phyloP scores from a whole-genome alignment of 1,140 invertebrate genomes.

The Parapsyche elsis region DNA sequence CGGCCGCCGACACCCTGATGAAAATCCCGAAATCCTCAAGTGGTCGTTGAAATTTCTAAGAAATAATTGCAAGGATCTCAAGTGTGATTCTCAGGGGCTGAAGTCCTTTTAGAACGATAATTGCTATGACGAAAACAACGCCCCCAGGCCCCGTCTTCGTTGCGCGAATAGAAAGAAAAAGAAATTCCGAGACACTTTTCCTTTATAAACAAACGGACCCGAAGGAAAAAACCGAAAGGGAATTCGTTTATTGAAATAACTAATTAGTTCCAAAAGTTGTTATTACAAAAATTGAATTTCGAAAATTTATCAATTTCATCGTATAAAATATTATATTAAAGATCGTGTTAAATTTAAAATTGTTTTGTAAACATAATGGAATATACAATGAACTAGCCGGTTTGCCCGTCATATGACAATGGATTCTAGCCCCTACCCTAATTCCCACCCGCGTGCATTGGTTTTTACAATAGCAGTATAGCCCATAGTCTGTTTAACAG shows the following conservation, averaged over 20 bases:
- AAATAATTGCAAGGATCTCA: slow-evolving; percentile 39
- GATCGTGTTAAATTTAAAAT: too few relatives aligned
- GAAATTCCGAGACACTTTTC: neutral
- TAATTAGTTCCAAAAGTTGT: neutral
- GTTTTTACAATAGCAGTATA: too few relatives aligned
- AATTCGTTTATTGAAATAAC: neutral
- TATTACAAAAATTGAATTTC: too few relatives aligned
- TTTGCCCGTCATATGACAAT: too few relatives aligned
- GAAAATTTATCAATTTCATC: too few relatives aligned
- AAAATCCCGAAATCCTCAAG: slow-evolving; percentile 34
- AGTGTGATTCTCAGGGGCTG: slow-evolving; percentile 39
- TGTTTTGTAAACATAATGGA: too few relatives aligned
- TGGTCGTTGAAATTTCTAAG: slow-evolving; percentile 27
- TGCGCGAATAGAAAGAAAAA: neutral
- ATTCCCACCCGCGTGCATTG: too few relatives aligned
- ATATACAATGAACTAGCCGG: too few relatives aligned
- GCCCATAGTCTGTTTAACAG: too few relatives aligned
- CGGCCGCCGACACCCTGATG: neutral
- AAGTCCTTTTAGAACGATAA: slow-evolving; percentile 32
- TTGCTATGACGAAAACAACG: slow-evolving; percentile 39
- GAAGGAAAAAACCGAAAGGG: neutral
- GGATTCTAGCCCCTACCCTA: too few relatives aligned
- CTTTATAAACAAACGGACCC: neutral
- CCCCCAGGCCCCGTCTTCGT: slow-evolving; percentile 25
- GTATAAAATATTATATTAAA: too few relatives aligned